These are phyloP conservation scores for Malacosoma neustria DNA, from an alignment of 2,888 invertebrate genomes.

Conservation along the genomic window DNA sequence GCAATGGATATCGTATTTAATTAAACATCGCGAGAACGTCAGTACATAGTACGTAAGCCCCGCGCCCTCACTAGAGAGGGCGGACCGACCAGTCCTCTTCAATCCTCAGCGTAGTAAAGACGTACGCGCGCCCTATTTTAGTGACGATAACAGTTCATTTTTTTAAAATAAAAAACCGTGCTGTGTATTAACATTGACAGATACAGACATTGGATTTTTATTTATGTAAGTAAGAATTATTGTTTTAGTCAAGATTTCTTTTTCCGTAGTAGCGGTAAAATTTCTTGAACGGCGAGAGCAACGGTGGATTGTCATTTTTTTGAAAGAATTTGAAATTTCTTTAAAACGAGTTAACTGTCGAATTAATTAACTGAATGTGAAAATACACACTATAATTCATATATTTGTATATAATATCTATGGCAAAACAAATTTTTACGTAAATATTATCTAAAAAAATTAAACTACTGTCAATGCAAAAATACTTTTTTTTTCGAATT, in stretches of 20 bases:
- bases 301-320: too few relatives aligned
- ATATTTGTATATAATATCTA: too few relatives aligned
- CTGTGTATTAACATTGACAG: conserved; percentile 42
- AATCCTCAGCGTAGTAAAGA: conserved; percentile 28
- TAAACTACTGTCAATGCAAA: too few relatives aligned
- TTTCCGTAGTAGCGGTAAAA: too few relatives aligned
- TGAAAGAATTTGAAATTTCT: too few relatives aligned
- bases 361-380: too few relatives aligned
- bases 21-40: conserved; percentile 28
- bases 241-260: conserved; percentile 9
- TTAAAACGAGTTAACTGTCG: too few relatives aligned
- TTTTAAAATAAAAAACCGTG: conserved; percentile 52
- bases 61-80: conserved; percentile 47
- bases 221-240: conserved; percentile 43
- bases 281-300: too few relatives aligned
- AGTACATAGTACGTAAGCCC: conserved; percentile 40
- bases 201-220: conserved; percentile 47
- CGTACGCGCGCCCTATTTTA: conserved; percentile 28
- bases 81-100: conserved; percentile 53
- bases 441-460: too few relatives aligned
- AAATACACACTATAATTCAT: too few relatives aligned
- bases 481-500: too few relatives aligned
- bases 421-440: too few relatives aligned
- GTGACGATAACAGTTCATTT: conserved; percentile 42
- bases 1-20: conserved; percentile 40